Conservation (phyloP, 2,888 invertebrate genomes). For the Xylophagus ater region DNA sequence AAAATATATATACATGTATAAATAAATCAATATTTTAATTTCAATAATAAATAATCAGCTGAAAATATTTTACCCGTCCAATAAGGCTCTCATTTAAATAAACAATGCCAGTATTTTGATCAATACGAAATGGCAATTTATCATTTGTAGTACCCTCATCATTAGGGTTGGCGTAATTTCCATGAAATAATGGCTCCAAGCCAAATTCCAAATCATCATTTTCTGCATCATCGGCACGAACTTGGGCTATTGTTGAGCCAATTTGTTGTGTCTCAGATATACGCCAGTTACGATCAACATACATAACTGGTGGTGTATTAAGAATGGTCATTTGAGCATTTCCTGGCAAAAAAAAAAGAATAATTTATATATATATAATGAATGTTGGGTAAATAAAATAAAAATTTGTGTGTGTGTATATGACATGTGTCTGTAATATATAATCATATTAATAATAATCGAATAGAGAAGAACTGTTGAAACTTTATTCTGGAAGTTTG, state of each 20-base stretch:
- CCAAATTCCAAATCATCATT: conserved; percentile 54
- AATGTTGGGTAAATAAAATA: background rate
- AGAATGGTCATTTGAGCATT: too few relatives aligned
- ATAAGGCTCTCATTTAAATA: conserved; percentile 65
- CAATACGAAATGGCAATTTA: conserved; percentile 61
- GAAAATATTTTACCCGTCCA: conserved; percentile 54
- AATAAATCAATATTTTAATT: too few relatives aligned
- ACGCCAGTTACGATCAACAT: conserved; percentile 63
- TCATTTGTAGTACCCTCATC: conserved; percentile 19
- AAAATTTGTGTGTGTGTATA: background rate
- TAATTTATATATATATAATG: background rate
- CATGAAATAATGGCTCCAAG: conserved; percentile 48
- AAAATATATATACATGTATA: conserved; percentile 11
- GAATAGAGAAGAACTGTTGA: background rate
- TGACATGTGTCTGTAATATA: background rate
- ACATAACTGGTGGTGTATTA: conserved; percentile 52
- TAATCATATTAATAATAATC: too few relatives aligned
- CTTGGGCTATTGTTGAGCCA: conserved; percentile 60
- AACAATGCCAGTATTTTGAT: conserved; percentile 63
- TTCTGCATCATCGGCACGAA: conserved; percentile 54
- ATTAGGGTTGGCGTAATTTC: conserved; percentile 23
- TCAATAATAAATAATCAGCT: too few relatives aligned
- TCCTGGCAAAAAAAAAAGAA: conserved; percentile 6
- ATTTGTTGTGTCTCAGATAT: conserved; percentile 58
- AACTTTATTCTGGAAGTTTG: too few relatives aligned